Percentiles rank a stretch among this genome's conserved stretches.
Conservation (phyloP, 2,888 invertebrate species). For the Anthophora plumipes region DNA sequence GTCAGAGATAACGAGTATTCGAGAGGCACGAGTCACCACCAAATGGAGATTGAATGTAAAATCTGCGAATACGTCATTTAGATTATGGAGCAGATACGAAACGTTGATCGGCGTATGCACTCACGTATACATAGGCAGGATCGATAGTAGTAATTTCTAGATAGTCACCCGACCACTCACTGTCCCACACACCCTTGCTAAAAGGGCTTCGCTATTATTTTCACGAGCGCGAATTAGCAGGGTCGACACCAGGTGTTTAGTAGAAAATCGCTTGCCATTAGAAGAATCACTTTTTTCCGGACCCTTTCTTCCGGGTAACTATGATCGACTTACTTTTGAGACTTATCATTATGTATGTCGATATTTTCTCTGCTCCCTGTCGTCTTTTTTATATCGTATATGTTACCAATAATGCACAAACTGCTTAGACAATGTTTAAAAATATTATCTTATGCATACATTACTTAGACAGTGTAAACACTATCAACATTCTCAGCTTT, state of each 20-base stretch:
- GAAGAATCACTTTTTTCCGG: not conserved
- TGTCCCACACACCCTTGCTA: not conserved
- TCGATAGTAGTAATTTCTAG: slow-evolving; percentile 63
- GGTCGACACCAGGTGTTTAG: slow-evolving; percentile 4
- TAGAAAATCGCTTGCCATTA: slow-evolving; percentile 22
- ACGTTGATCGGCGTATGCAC: slow-evolving; percentile 57
- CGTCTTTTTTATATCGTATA: too few relatives aligned
- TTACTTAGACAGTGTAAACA: too few relatives aligned
- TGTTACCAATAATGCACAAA: too few relatives aligned
- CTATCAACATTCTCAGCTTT: too few relatives aligned
- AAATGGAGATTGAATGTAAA: slow-evolving; percentile 65
- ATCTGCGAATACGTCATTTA: slow-evolving; percentile 59
- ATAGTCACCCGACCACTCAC: slow-evolving; percentile 32
- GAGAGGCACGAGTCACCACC: slow-evolving; percentile 40
- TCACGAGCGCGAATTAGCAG: slow-evolving; percentile 34
- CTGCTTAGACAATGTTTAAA: too few relatives aligned
- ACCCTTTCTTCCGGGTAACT: not conserved
- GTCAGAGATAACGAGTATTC: slow-evolving; percentile 60
- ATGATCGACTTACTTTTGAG: slow-evolving; percentile 32
- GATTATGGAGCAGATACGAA: slow-evolving; percentile 53
- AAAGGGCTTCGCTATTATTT: slow-evolving; percentile 47
- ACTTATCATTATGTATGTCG: too few relatives aligned
- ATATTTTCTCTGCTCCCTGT: too few relatives aligned
- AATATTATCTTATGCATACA: too few relatives aligned
- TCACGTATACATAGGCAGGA: slow-evolving; percentile 29